These are phyloP conservation scores for Stictonetta naevosa DNA, from an alignment of 2,113 vertebrate genomes.

Conservation along the genomic window DNA sequence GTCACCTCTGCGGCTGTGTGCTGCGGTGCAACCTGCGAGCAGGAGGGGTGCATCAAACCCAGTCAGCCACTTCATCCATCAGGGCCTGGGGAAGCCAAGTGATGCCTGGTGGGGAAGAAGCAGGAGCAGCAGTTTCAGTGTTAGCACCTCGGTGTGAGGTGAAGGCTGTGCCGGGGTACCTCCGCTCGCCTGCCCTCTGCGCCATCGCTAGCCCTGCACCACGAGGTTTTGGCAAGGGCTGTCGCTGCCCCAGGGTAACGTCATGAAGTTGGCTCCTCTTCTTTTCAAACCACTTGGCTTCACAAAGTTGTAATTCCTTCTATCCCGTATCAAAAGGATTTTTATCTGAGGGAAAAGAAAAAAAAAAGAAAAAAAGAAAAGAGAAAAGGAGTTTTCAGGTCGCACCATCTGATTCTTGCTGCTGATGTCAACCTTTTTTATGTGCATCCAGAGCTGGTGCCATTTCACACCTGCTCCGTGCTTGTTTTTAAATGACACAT, in stretches of 20 bases:
- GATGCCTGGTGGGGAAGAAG: background rate
- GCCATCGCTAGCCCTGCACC: background rate
- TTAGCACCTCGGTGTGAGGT: background rate
- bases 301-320: background rate
- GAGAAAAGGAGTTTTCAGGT: background rate
- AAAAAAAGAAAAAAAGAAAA: background rate
- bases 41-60: background rate
- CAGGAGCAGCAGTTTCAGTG: background rate
- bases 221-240: background rate
- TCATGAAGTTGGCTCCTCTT: background rate
- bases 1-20: too few species aligned
- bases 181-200: accelerated
- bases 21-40: background rate
- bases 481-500: background rate
- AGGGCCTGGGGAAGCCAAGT: background rate
- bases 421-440: background rate
- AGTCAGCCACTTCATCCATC: background rate
- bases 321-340: background rate
- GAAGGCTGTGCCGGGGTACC: background rate
- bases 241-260: background rate
- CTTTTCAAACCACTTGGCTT: background rate
- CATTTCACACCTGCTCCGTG: constrained; percentile 1
- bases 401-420: background rate
- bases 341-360: background rate
- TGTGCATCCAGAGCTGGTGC: background rate